Evolutionary conservation across 2,888 invertebrate genomes (phyloP), one percentile per base, ranked within the genome.

Genomic region (Drosophila subquinaria): DNA sequence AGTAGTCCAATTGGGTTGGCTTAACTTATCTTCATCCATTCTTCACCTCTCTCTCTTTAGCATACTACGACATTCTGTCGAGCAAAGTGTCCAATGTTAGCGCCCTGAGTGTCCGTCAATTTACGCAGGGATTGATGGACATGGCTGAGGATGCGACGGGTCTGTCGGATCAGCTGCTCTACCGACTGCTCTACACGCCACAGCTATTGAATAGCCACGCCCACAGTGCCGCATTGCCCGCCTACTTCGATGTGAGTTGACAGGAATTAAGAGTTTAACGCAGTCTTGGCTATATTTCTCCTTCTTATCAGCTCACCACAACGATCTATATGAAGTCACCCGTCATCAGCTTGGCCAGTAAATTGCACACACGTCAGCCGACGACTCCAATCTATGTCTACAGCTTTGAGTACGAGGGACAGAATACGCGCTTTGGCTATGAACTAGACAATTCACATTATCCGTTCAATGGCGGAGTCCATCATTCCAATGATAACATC

Each of bases 401-500:
- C 74, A 92, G 93, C 52, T 94, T 94, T 69, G 93, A 94, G 73
- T 94, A 93, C 73, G 90, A 91, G 53, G 94, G 94, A 20, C 73
- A 90, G 23, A 69, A 91, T 55, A 92, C 93, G 0, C 88, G 92
- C n/a, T 93, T 93, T 82, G 92, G 93, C 1, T 94, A 93, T 80
- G 93, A 92, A 40, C 90, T 91, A 6, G 91, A 91, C 51, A 91
- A 92, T 38, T 76, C 87, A 0, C 92, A 93, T 36, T 93, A 93
- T 86, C 93, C 94, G 0, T 94, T 94, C 64, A 90, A 93, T 66
- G 94, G 93, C 4, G 94, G 95, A 3, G 93, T 94, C 1, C 94
- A 94, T 73, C 95, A 95, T 82, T 94, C 94, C 0, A 94, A 95
- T 78, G 95, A 95, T 69, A 92, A 94, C 33, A 93, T 94, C n/a